Evolutionary conservation across 2,797 vertebrate genomes (phyloP).

Genomic region (Glyptemys insculpta): DNA sequence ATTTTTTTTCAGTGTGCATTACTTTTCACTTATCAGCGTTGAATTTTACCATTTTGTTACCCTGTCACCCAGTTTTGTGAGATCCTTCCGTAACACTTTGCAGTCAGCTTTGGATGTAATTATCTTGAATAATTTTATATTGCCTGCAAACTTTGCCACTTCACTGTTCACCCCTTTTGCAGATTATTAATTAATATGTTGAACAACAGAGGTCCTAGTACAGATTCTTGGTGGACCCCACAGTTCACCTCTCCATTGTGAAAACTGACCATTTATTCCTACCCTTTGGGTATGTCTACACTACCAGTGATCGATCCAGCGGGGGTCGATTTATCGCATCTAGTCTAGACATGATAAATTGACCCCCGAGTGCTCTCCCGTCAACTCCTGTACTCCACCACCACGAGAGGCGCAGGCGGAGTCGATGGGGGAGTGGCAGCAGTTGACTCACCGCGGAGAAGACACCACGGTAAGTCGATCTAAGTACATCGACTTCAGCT

Average conservation of each 20-base stretch:
- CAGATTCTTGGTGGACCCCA: no score
- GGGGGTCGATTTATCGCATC: no score
- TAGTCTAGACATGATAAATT: no score
- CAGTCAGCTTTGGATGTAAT: neutral
- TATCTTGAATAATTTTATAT: neutral
- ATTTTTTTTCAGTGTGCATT: neutral
- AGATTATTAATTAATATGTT: neutral
- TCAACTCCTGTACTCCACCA: no score
- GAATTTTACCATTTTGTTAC: neutral
- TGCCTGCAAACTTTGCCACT: neutral
- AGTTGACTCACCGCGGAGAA: no score
- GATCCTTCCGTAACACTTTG: neutral
- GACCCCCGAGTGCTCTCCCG: no score
- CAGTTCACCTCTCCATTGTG: neutral
- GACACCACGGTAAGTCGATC: no score
- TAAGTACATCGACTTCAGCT: no score
- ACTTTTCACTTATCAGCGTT: neutral
- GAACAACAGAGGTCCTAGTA: neutral
- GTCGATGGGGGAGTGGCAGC: no score
- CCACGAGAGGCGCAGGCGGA: no score
- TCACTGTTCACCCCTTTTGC: neutral
- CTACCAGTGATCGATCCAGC: no score
- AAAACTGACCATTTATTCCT: neutral
- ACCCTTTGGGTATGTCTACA: no score
- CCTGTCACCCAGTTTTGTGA: neutral